Conservation (phyloP, 2,113 vertebrate species). For the Peromyscus polionotus region DNA sequence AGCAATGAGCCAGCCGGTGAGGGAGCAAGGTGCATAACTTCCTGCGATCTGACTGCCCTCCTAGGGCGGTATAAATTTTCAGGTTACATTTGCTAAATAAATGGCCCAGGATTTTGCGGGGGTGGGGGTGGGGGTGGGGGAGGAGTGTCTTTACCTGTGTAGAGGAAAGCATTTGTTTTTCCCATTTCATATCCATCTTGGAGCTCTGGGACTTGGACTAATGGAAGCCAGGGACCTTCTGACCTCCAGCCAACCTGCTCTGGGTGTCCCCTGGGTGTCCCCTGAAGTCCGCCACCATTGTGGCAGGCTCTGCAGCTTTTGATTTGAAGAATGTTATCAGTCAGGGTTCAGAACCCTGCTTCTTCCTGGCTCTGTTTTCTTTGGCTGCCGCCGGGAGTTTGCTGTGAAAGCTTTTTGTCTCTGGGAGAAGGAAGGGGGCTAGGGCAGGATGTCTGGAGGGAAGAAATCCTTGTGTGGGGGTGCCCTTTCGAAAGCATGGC, state of each 20-base stretch:
- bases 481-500: neutral
- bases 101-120: neutral
- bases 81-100: neutral
- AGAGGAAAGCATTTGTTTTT: neutral
- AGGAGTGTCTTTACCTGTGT: neutral
- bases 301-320: neutral
- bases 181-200: neutral
- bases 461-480: neutral
- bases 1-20: neutral
- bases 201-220: neutral
- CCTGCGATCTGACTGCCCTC: neutral
- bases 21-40: neutral
- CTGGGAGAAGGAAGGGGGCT: neutral
- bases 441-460: neutral
- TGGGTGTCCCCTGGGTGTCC: neutral
- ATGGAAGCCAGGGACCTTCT: neutral
- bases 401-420: constrained; percentile 48
- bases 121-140: no score
- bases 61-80: neutral
- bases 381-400: constrained; percentile 29
- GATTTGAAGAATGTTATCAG: constrained; percentile 3
- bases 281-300: neutral
- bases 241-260: neutral
- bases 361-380: constrained; percentile 56
- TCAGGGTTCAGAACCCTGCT: constrained; percentile 33